Evolutionary conservation across 2,888 invertebrate species (phyloP), one percentile per base, ranked within the genome.

Genomic region (Plusia festucae): DNA sequence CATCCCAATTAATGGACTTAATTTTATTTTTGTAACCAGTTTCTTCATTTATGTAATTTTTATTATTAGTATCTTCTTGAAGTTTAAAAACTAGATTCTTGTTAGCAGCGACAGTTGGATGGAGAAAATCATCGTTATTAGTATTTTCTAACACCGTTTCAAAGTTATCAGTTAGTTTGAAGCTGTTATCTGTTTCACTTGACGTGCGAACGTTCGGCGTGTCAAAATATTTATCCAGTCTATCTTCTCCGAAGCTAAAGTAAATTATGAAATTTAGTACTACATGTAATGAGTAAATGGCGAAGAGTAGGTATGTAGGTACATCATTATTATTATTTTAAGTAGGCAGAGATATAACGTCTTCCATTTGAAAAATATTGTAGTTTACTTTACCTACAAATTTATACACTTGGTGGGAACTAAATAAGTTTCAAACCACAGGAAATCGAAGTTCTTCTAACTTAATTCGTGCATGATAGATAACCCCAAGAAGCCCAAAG

Each of bases 1-100:
- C 82, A 66, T 85, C 78, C 93, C 92, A 92, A 53, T 83, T 69
- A 7, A 89, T 73, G 40, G 80, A 58, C 4, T 55, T 51, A 5
- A 40, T 54, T n/a, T 65, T 52, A 40, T 32, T 57, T 20, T 32
- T 30, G n/a, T 30, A 52, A 11, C 18, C 1, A 24, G 18, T 56
- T 22, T 53, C 53, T 20, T 59, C 51, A 18, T 56, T 30, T 1
- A 51, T 18, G 22, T 18, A 9, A 16, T 4, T 51, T 22, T 63
- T 53, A 40, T 67, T 27, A 62, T 58, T 27, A 13, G n/a, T 32
- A 7, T 49, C 2, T 55, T 30, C 53, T 22, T 40, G 15, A 27
- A 44, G 32, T 18, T 65, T 57, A 20, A 44, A 11, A 9, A 61
- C 20, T 55, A 63, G 6, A 56, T 68, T 64, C 3, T 46, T 64